A percentile compares a stretch with the other conserved stretches of the same genome.
Evolutionary conservation across 1,140 invertebrate species (phyloP).

Genomic region (Anadara kagoshimensis): DNA sequence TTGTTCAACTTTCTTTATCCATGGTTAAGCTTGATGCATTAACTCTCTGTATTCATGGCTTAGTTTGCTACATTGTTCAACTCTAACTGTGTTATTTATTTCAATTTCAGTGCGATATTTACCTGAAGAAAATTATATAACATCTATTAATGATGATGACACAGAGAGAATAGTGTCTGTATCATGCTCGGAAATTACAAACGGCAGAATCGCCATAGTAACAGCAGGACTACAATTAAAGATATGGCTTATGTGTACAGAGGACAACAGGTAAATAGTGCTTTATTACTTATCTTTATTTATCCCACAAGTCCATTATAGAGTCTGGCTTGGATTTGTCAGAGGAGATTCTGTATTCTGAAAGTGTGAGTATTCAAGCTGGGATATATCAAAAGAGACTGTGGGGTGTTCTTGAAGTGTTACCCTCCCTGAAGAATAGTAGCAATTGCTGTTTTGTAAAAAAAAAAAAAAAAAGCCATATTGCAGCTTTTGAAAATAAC

Average conservation of each 20-base stretch:
- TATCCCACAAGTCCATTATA: no score
- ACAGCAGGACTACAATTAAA: slow-evolving; percentile 36
- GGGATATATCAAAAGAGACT: no score
- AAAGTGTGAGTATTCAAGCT: no score
- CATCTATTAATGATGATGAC: slow-evolving; percentile 52
- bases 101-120: slow-evolving; percentile 15
- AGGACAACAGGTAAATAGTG: slow-evolving; percentile 1
- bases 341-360: no score
- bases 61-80: background rate
- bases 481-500: no score
- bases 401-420: no score
- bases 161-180: slow-evolving; percentile 48
- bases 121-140: slow-evolving; percentile 47
- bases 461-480: no score
- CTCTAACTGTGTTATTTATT: background rate
- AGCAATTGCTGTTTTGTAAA: no score
- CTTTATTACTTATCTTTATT: background rate
- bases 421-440: no score
- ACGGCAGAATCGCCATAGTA: background rate
- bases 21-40: background rate
- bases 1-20: no score
- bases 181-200: slow-evolving; percentile 6
- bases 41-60: background rate
- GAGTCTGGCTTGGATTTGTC: no score
- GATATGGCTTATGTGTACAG: slow-evolving; percentile 13